Evolutionary conservation across 92 coral and sea anemone species (phyloP).

Genomic region (Diadumene lineata): DNA sequence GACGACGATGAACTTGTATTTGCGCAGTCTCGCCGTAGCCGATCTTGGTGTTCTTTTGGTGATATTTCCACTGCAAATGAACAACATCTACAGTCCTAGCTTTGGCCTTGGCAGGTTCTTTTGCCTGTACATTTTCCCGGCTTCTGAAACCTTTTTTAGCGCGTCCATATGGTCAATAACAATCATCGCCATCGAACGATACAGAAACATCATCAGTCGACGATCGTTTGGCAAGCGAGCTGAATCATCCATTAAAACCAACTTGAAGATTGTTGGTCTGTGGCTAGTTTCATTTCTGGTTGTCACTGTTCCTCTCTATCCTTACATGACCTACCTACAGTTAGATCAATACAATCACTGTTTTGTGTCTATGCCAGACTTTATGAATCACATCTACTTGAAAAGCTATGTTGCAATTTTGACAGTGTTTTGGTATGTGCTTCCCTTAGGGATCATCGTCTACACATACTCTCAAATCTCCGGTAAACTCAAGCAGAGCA

Average conservation of each 20-base stretch:
- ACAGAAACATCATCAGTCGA: conserved; percentile 26
- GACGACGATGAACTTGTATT: conserved; percentile 20
- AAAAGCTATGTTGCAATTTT: not conserved
- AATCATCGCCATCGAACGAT: conserved; percentile 47
- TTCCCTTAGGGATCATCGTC: conserved; percentile 8
- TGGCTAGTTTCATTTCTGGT: conserved; percentile 26
- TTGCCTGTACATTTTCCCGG: conserved; percentile 42
- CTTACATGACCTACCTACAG: not conserved
- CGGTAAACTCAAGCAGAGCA: conserved; percentile 16
- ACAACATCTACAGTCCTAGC: not conserved
- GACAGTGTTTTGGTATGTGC: conserved; percentile 14
- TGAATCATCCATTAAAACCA: conserved; percentile 20
- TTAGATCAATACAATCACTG: not conserved
- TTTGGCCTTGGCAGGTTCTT: conserved; percentile 43
- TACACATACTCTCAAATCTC: conserved; percentile 24
- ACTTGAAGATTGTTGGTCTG: conserved; percentile 16
- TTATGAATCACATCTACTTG: too few relatives aligned
- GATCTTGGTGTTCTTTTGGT: conserved; percentile 47
- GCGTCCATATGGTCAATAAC: conserved; percentile 55
- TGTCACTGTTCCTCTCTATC: conserved; percentile 12
- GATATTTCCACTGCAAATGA: conserved; percentile 4
- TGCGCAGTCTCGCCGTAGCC: conserved; percentile 53
- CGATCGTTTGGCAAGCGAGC: conserved; percentile 9
- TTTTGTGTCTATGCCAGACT: too few relatives aligned
- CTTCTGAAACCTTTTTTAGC: conserved; percentile 44